Percentiles rank a stretch among this genome's conserved stretches.
Conservation (phyloP, 2,797 vertebrate species). For the Manis pentadactyla region DNA sequence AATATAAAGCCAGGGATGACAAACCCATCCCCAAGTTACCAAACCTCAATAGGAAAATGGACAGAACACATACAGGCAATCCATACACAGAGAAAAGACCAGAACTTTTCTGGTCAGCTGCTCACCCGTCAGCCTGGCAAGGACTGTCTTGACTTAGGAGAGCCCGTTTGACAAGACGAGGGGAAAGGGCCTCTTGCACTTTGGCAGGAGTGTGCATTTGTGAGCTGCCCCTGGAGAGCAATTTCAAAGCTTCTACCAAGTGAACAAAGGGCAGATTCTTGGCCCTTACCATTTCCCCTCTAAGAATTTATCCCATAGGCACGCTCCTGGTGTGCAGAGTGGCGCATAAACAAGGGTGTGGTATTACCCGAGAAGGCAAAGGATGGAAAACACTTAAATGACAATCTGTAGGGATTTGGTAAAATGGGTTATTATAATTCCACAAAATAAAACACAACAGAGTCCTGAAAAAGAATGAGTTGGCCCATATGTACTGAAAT, state of each 20-base stretch:
- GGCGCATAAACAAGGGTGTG: background rate
- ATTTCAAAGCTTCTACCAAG: background rate
- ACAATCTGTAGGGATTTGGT: background rate
- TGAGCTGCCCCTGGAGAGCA: background rate
- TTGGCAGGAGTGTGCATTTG: background rate
- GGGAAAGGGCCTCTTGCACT: too few species aligned
- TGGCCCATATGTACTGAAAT: background rate
- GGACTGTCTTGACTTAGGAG: background rate
- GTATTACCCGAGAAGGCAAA: background rate
- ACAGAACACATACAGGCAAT: background rate
- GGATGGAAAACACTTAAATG: background rate
- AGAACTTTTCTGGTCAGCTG: rapidly evolving
- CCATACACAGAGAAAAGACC: background rate
- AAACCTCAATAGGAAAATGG: background rate
- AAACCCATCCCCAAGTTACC: background rate
- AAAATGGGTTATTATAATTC: background rate
- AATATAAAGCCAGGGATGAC: background rate
- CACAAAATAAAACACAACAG: background rate
- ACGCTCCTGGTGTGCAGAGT: rapidly evolving
- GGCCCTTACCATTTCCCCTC: background rate
- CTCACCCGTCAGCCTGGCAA: background rate
- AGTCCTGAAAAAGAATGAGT: background rate
- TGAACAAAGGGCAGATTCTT: background rate
- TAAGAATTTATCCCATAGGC: background rate
- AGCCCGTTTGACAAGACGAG: background rate